Conservation (phyloP, 1,140 invertebrate genomes). For the Hylaeus anthracinus region DNA sequence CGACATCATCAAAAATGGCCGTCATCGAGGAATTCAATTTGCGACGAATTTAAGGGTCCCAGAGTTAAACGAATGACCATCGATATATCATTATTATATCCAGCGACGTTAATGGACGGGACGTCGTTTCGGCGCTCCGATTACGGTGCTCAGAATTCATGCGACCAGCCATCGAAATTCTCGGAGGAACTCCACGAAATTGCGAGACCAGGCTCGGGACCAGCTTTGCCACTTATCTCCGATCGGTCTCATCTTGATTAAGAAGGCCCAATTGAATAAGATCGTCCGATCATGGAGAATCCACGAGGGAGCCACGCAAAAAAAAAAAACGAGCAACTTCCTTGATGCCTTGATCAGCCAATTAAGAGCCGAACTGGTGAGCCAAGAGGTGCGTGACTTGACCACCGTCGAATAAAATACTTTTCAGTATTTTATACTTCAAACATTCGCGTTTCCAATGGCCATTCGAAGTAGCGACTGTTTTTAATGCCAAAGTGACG, state of each 20-base stretch:
- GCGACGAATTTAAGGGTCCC: not conserved
- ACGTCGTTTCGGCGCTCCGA: not conserved
- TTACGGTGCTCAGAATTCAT: not conserved
- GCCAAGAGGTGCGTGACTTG: slow-evolving; percentile 5
- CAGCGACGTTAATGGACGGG: not conserved
- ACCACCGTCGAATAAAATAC: not conserved
- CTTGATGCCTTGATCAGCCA: slow-evolving; percentile 58
- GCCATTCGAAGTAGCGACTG: too few species aligned
- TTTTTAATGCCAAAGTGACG: too few species aligned
- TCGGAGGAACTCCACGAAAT: slow-evolving; percentile 20
- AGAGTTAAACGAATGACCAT: not conserved
- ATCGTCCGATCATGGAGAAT: slow-evolving; percentile 56
- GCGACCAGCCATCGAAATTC: not conserved
- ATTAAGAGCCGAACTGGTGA: slow-evolving; percentile 52
- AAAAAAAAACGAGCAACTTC: slow-evolving; percentile 60
- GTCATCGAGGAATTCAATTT: not conserved
- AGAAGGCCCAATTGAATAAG: slow-evolving; percentile 58
- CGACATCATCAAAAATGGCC: too few species aligned
- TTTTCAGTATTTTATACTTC: too few species aligned
- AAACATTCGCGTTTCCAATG: too few species aligned
- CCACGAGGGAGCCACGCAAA: slow-evolving; percentile 32
- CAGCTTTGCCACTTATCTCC: slow-evolving; percentile 33
- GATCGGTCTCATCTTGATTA: slow-evolving; percentile 54
- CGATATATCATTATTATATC: not conserved
- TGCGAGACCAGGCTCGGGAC: slow-evolving; percentile 14